Evolutionary conservation across 2,113 vertebrate species (phyloP).

Genomic region (Petrocephalus zakoni): DNA sequence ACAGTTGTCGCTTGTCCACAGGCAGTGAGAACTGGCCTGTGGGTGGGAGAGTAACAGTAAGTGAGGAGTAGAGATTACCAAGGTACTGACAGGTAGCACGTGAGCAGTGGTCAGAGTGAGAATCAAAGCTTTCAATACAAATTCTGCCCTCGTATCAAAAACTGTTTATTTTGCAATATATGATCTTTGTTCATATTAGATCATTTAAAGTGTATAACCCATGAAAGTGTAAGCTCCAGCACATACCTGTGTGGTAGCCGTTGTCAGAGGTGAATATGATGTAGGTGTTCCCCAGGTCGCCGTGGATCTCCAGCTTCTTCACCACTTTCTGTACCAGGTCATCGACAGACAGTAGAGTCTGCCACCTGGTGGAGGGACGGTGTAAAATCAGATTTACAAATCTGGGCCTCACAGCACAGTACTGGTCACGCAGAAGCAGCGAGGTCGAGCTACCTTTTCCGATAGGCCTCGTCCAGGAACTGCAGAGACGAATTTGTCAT

Average conservation of each 20-base stretch:
- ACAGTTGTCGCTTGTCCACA: conserved; percentile 91
- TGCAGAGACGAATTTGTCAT: conserved; percentile 90
- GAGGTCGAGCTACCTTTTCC: conserved; percentile 67
- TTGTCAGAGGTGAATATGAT: conserved; percentile 96
- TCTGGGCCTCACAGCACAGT: neutral
- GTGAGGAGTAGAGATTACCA: neutral
- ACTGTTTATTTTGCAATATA: neutral
- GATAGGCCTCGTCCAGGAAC: conserved; percentile 85
- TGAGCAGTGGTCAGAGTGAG: neutral
- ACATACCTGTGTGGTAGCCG: conserved; percentile 87
- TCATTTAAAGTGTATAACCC: neutral
- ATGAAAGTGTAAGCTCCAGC: neutral
- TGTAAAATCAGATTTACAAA: neutral
- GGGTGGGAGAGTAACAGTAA: neutral
- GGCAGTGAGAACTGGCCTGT: conserved; percentile 95
- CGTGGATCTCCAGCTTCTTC: conserved; percentile 70
- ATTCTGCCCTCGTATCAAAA: neutral
- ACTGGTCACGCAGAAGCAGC: neutral
- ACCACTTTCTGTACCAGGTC: conserved; percentile 89
- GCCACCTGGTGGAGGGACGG: conserved; percentile 68
- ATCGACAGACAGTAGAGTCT: conserved; percentile 91
- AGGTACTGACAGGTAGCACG: neutral
- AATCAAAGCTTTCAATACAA: neutral
- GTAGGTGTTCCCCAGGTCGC: conserved; percentile 83
- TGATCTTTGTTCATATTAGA: neutral